phyloP scores from a whole-genome alignment of 2,797 vertebrate species.

The Anableps anableps region DNA sequence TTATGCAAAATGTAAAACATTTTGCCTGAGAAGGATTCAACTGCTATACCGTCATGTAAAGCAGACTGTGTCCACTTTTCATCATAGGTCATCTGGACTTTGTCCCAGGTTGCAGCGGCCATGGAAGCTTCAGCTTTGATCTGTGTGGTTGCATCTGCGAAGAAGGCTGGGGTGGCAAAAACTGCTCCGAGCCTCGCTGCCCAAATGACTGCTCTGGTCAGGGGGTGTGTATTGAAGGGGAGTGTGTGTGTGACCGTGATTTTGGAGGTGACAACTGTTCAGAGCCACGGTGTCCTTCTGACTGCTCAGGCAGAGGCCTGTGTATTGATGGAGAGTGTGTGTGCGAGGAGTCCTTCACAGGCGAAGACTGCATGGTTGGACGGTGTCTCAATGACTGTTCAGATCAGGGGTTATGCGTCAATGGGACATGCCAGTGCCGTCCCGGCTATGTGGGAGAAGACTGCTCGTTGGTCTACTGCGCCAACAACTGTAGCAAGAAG shows the following conservation, averaged over 20 bases:
- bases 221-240: constrained; percentile 91
- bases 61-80: background rate
- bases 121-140: constrained; percentile 95
- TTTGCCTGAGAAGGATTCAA: background rate
- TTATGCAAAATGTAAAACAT: background rate
- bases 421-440: constrained; percentile 91
- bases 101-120: constrained; percentile 90
- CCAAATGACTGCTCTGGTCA: constrained; percentile 92
- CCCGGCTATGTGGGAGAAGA: constrained; percentile 91
- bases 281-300: constrained; percentile 87
- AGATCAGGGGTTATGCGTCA: constrained; percentile 88
- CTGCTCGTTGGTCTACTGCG: constrained; percentile 88
- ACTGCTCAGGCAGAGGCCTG: constrained; percentile 91
- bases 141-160: constrained; percentile 93
- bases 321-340: constrained; percentile 95
- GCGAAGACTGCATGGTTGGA: constrained; percentile 89
- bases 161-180: constrained; percentile 94
- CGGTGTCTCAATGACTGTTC: constrained; percentile 94
- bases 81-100: constrained; percentile 90
- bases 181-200: constrained; percentile 93
- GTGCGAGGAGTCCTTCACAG: constrained; percentile 91
- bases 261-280: constrained; percentile 95
- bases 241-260: constrained; percentile 92
- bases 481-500: constrained; percentile 90
- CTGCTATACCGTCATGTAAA: background rate